These are phyloP conservation scores for Hirudo medicinalis DNA, from an alignment of 1,140 invertebrate species.

Conservation along the genomic window DNA sequence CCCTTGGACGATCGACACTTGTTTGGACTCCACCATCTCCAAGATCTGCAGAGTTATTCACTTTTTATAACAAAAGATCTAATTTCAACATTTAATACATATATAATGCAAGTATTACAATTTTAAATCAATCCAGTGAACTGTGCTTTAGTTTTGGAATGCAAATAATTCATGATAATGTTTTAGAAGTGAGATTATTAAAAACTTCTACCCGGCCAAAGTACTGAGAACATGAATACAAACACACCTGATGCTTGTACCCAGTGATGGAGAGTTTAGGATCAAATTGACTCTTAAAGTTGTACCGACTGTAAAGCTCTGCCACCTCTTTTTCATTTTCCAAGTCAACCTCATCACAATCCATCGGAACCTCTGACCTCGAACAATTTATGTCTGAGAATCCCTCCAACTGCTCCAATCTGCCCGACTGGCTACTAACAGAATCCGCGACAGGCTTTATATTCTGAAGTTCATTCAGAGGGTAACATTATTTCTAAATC, in stretches of 20 bases:
- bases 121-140: neutral
- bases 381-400: slow-evolving; percentile 27
- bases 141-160: neutral
- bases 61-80: neutral
- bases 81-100: neutral
- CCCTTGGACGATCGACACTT: slow-evolving; percentile 63
- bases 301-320: slow-evolving; percentile 35
- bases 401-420: slow-evolving; percentile 29
- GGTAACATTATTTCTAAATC: no score
- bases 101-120: neutral
- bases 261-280: slow-evolving; percentile 30
- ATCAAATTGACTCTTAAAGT: slow-evolving; percentile 30
- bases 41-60: slow-evolving; percentile 25
- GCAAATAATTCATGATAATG: neutral
- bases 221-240: neutral
- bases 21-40: slow-evolving; percentile 31
- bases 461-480: no score
- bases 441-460: no score
- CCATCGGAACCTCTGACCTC: neutral
- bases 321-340: slow-evolving; percentile 21
- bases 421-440: neutral
- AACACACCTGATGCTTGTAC: slow-evolving; percentile 29
- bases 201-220: no score
- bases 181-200: neutral
- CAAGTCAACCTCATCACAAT: neutral